These are phyloP conservation scores for Paralvinella palmiformis DNA, from an alignment of 1,140 invertebrate genomes.

Conservation along the genomic window DNA sequence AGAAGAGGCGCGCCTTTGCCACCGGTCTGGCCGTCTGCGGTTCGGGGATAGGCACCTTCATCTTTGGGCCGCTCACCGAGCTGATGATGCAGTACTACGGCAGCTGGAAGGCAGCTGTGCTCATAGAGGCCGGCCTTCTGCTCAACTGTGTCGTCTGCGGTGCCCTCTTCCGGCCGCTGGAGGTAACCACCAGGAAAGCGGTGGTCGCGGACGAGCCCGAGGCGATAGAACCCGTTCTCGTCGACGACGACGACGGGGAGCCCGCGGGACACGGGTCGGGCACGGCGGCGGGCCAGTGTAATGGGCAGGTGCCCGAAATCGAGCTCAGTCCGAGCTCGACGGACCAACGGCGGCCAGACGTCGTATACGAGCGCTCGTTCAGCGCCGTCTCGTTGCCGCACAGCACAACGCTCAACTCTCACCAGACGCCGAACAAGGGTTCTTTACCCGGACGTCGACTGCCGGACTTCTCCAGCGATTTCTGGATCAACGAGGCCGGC, in stretches of 20 bases:
- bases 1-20: constrained; percentile 80
- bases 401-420: background rate
- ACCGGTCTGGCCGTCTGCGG: constrained; percentile 92
- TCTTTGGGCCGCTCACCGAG: constrained; percentile 66
- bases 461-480: background rate
- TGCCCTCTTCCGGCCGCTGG: constrained; percentile 70
- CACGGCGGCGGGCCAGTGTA: background rate
- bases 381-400: background rate
- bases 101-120: constrained; percentile 12
- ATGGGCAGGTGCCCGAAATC: background rate
- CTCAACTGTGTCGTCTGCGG: constrained; percentile 74
- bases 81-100: constrained; percentile 12
- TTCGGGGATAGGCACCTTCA: constrained; percentile 77
- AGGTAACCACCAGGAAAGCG: constrained; percentile 29
- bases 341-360: background rate
- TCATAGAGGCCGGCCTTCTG: constrained; percentile 65
- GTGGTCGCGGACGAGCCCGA: background rate
- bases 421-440: background rate
- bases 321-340: background rate
- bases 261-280: background rate
- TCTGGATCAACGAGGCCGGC: background rate
- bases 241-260: background rate
- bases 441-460: background rate
- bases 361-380: background rate
- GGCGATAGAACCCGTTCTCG: background rate